phyloP scores from a whole-genome alignment of 2,797 vertebrate genomes.

The Pampus argenteus region DNA sequence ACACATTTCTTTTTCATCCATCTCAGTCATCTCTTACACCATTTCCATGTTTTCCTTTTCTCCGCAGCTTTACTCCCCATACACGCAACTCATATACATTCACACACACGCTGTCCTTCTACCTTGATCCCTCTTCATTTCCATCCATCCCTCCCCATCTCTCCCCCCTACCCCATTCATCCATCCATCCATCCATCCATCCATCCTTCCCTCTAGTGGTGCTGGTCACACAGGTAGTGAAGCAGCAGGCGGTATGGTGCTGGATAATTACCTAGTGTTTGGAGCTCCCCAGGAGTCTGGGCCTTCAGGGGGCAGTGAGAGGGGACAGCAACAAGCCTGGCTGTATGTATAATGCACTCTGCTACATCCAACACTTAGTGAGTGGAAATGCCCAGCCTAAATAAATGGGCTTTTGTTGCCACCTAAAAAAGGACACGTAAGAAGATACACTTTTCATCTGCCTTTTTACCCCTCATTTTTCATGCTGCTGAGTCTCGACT shows the following conservation, averaged over 20 bases:
- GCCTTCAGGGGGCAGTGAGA: conserved; percentile 82
- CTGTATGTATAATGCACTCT: conserved; percentile 91
- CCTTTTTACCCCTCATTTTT: conserved; percentile 45
- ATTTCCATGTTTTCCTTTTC: conserved; percentile 28
- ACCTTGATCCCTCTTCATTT: conserved; percentile 54
- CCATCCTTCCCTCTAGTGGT: conserved; percentile 63
- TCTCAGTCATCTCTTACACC: neutral
- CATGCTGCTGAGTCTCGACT: conserved; percentile 25
- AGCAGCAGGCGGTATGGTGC: conserved; percentile 89
- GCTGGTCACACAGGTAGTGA: conserved; percentile 93
- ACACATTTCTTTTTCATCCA: conserved; percentile 23
- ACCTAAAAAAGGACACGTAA: conserved; percentile 88
- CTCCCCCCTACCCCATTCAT: conserved; percentile 39
- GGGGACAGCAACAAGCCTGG: conserved; percentile 67
- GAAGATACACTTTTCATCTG: conserved; percentile 85
- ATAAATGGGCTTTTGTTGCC: conserved; percentile 73
- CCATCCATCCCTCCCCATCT: conserved; percentile 30
- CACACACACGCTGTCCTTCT: conserved; percentile 34
- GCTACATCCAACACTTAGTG: conserved; percentile 48
- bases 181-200: conserved; percentile 51
- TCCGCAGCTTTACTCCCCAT: neutral
- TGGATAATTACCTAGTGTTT: conserved; percentile 98
- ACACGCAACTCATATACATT: conserved; percentile 7
- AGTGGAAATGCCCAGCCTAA: conserved; percentile 41
- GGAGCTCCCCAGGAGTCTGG: conserved; percentile 93